Evolutionary conservation across 2,797 vertebrate genomes (phyloP), one percentile per base, ranked within the genome.

Genomic region (Euthynnus affinis): DNA sequence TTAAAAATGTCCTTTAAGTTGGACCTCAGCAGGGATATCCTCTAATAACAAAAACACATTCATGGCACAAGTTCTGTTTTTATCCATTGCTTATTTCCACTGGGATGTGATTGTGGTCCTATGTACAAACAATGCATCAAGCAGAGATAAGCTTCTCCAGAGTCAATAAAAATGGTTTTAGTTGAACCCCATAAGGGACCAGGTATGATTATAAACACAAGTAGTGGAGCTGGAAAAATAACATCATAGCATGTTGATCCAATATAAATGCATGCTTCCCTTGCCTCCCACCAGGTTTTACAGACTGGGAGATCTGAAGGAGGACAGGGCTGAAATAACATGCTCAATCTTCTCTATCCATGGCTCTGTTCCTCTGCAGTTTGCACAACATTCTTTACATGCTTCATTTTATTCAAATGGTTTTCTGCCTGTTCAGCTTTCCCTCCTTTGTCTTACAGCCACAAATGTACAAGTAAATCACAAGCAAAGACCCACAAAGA

Each of bases 91-190:
- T 90, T 83, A 87, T 92, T 90, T 91, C 87, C 86, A 87, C 78
- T 42, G 87, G 86, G 90, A 91, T 66, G 77, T 8, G 70, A 87
- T 81, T 88, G 84, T 64, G 83, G 83, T 78, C 65, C 76, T 67
- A 74, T 69, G 55, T 83, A 86, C 86, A 86, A 90, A 89, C 87
- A 90, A 88, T 83, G 74, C 77, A 91, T 90, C 87, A 79, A 78
- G 63, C 72, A 25, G 62, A 83, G 86, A 92, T 90, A 85, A 89
- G 89, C 88, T 85, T 81, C 86, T 91, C 78, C 70, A 82, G 81
- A 92, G 92, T 93, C 91, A 92, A 94, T 94, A 93, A 93, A 91
- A 92, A 88, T 83, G 87, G 70, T 91, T 93, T 92, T 92, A 84
- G 85, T 70, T 85, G 80, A 83, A 89, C 61, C 70, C 85, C 82